Conservation (phyloP, 2,888 invertebrate genomes). For the Sphaerophoria rueppellii region DNA sequence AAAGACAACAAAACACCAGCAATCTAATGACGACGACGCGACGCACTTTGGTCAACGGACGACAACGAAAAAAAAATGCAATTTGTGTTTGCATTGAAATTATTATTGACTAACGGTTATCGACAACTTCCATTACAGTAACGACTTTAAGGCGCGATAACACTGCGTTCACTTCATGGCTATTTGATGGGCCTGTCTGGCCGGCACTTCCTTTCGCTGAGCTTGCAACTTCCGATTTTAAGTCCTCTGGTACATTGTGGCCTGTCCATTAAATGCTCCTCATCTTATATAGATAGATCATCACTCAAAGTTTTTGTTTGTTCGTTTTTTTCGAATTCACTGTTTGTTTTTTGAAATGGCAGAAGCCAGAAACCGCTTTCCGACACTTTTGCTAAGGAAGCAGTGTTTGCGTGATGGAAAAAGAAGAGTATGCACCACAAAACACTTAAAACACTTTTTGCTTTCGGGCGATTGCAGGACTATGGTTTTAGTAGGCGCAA, state of each 20-base stretch:
- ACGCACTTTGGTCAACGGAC: not conserved
- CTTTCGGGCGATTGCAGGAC: conserved; percentile 16
- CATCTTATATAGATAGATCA: conserved; percentile 62
- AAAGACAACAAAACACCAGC: not conserved
- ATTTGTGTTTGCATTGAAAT: conserved; percentile 50
- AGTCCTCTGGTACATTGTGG: conserved; percentile 1
- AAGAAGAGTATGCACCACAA: conserved; percentile 55
- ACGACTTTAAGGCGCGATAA: not conserved
- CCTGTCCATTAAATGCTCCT: conserved; percentile 51
- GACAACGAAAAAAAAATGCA: not conserved
- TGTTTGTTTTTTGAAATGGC: conserved; percentile 6
- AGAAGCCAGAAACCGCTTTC: conserved; percentile 12
- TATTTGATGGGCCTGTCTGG: not conserved
- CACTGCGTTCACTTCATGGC: no score
- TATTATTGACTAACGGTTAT: conserved; percentile 59
- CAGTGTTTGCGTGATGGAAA: conserved; percentile 25
- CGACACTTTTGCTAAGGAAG: conserved; percentile 33
- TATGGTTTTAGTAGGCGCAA: conserved; percentile 9
- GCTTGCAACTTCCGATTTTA: not conserved
- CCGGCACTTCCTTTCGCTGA: conserved; percentile 9
- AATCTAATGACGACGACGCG: not conserved
- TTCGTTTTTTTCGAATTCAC: not conserved
- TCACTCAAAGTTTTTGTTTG: conserved; percentile 51
- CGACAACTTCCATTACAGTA: conserved; percentile 26
- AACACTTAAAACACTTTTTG: conserved; percentile 61